phyloP scores from a whole-genome alignment of 1,140 invertebrate genomes.

The Dreissena polymorpha region DNA sequence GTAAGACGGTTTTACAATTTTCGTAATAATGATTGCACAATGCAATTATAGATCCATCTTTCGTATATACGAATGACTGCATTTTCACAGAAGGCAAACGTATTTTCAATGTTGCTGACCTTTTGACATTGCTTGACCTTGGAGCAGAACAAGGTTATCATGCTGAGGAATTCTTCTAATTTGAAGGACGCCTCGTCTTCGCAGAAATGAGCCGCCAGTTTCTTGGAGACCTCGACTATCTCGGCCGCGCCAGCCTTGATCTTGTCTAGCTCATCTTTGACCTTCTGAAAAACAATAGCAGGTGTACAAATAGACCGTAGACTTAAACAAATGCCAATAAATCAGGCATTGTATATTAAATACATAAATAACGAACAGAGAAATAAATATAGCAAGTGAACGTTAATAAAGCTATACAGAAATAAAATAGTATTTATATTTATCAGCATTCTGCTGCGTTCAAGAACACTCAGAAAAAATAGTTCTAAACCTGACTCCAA shows the following conservation, averaged over 20 bases:
- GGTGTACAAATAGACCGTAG: not conserved
- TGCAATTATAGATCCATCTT: not conserved
- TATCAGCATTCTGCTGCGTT: too few species aligned
- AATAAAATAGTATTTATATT: too few species aligned
- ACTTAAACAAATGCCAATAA: too few species aligned
- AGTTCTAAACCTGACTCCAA: too few species aligned
- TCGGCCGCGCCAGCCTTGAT: slow-evolving; percentile 88
- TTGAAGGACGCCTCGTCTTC: slow-evolving; percentile 77
- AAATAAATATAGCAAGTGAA: too few species aligned
- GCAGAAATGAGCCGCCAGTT: slow-evolving; percentile 75
- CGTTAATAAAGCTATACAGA: too few species aligned
- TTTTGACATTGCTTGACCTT: slow-evolving; percentile 75
- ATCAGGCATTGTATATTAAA: too few species aligned
- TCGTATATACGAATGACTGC: not conserved
- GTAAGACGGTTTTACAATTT: not conserved
- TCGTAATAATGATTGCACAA: not conserved
- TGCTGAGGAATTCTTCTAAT: slow-evolving; percentile 77
- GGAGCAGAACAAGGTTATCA: slow-evolving; percentile 75
- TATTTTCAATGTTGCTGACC: slow-evolving; percentile 58
- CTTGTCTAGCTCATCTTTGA: slow-evolving; percentile 40
- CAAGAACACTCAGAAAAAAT: too few species aligned
- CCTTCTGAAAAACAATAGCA: not conserved
- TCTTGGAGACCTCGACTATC: slow-evolving; percentile 84
- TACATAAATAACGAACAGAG: too few species aligned
- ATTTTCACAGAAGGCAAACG: too few species aligned